A percentile compares a stretch with the other conserved stretches of the same genome.
Conservation (phyloP, 2,888 invertebrate species). For the Drosophila multiciliata region DNA sequence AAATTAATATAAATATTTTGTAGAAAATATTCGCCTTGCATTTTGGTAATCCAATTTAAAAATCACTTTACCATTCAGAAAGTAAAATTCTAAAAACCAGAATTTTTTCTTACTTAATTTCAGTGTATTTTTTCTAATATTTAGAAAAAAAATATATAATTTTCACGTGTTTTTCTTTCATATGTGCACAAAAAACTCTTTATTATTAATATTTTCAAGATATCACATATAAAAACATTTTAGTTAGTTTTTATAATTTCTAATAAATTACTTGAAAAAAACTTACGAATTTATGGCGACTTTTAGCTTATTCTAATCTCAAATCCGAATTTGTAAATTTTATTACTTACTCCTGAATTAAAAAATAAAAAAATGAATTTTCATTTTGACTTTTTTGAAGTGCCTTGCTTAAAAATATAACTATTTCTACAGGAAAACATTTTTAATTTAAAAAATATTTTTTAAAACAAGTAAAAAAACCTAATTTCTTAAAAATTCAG, state of each 20-base stretch:
- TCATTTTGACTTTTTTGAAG: not conserved
- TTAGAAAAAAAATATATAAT: not conserved
- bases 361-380: not conserved
- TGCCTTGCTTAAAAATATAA: not conserved
- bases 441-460: not conserved
- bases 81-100: not conserved
- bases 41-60: not conserved
- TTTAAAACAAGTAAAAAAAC: not conserved
- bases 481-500: not conserved
- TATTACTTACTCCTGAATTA: not conserved
- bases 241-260: not conserved
- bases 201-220: not conserved
- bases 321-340: not conserved
- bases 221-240: slow-evolving; percentile 1
- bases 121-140: not conserved
- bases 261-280: not conserved
- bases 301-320: not conserved
- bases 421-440: not conserved
- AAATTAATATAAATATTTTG: too few species aligned
- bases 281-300: not conserved
- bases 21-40: not conserved
- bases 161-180: not conserved
- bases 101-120: not conserved
- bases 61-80: not conserved
- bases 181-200: not conserved